phyloP scores from a whole-genome alignment of 2,113 vertebrate species.

The Centropus unirufus region DNA sequence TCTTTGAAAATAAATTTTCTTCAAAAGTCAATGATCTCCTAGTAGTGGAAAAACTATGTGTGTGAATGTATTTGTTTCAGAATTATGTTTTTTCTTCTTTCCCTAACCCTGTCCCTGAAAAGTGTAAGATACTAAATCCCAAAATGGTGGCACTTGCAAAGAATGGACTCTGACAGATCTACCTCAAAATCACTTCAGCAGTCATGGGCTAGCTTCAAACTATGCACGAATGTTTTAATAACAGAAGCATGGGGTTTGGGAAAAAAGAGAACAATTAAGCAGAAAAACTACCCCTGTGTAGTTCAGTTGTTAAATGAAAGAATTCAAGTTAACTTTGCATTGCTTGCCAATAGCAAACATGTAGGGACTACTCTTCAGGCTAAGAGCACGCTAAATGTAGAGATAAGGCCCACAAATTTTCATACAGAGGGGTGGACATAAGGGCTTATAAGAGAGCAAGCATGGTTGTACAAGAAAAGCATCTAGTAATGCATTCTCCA shows the following conservation, averaged over 20 bases:
- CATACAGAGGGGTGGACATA: neutral
- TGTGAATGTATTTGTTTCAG: neutral
- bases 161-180: neutral
- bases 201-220: neutral
- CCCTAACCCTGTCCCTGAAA: neutral
- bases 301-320: neutral
- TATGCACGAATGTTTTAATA: neutral
- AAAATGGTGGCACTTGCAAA: neutral
- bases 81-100: neutral
- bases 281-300: neutral
- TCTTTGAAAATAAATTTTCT: neutral
- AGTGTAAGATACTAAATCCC: neutral
- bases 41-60: neutral
- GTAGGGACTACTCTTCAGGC: neutral
- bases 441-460: neutral
- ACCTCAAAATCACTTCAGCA: neutral
- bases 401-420: neutral
- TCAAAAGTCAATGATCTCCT: neutral
- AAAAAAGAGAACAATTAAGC: neutral
- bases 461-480: neutral
- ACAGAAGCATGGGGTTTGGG: neutral
- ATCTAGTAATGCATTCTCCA: neutral
- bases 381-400: neutral
- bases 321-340: neutral
- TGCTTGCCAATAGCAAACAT: neutral